phyloP scores from a whole-genome alignment of 2,797 vertebrate species.

The Thamnophis elegans region DNA sequence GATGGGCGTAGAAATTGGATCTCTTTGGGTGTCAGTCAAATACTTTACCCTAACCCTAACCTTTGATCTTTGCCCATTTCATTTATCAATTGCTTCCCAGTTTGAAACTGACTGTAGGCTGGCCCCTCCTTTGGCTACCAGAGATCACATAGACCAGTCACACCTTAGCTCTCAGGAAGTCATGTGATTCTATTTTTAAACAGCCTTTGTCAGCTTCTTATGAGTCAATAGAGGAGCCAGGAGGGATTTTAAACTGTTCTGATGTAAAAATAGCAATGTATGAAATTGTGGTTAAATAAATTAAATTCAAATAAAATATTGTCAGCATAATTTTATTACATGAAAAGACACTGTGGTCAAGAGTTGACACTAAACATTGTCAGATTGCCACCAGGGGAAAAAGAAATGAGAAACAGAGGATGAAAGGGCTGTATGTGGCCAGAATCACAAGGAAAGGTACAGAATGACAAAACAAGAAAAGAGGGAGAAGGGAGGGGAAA shows the following conservation, averaged over 20 bases:
- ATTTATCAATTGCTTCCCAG: not conserved
- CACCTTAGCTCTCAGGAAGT: not conserved
- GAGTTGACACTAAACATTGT: not conserved
- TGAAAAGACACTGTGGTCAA: not conserved
- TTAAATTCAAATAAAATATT: not conserved
- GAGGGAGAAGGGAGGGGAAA: not conserved
- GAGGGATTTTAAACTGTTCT: not conserved
- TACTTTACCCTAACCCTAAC: not conserved
- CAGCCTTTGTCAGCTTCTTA: not conserved
- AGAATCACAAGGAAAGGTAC: not conserved
- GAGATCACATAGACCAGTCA: not conserved
- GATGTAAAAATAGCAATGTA: not conserved
- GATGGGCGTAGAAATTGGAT: not conserved
- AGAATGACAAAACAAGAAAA: not conserved
- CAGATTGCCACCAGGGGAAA: not conserved
- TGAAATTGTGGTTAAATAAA: not conserved
- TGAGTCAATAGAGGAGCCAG: not conserved
- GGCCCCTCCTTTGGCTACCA: not conserved
- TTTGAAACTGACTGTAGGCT: not conserved
- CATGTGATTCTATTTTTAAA: not conserved
- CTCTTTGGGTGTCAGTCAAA: not conserved
- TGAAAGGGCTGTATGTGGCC: not conserved
- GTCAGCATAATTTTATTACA: not conserved
- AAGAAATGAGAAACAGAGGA: not conserved
- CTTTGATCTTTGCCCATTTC: not conserved